Conservation (phyloP, 2,797 vertebrate genomes). For the Clarias platycephalus region DNA sequence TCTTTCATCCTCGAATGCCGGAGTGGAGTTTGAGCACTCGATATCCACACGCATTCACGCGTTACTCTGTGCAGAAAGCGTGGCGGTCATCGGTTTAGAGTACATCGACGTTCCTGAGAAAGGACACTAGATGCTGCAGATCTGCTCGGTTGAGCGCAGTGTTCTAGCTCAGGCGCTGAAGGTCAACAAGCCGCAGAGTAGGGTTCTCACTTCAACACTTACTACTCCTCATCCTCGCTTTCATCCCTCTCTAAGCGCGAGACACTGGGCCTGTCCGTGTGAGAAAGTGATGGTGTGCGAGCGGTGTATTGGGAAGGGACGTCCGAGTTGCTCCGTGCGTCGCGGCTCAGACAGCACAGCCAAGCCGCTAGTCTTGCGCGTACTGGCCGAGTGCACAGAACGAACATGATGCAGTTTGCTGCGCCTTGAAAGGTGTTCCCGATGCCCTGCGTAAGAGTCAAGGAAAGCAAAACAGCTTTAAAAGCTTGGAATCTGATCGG, state of each 20-base stretch:
- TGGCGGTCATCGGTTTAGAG: constrained; percentile 8
- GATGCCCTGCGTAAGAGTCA: constrained; percentile 72
- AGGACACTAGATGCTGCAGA: constrained; percentile 5
- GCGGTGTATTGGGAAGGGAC: constrained; percentile 32
- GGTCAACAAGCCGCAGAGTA: constrained; percentile 26
- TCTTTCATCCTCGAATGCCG: constrained; percentile 36
- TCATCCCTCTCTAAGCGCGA: constrained; percentile 51
- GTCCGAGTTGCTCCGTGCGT: background rate
- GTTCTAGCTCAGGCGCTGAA: constrained; percentile 23
- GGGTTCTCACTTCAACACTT: constrained; percentile 22
- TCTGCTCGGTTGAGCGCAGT: background rate
- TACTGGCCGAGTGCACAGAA: constrained; percentile 81
- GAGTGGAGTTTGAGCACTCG: constrained; percentile 10
- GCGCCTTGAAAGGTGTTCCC: constrained; percentile 96
- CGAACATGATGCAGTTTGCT: constrained; percentile 95
- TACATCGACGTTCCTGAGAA: background rate
- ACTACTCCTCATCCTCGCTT: constrained; percentile 53
- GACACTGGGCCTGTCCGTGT: constrained; percentile 42
- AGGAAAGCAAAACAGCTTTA: background rate
- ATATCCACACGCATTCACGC: background rate
- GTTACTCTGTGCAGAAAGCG: background rate
- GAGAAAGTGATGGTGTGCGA: constrained; percentile 25
- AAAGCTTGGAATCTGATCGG: background rate
- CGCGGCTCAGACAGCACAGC: constrained; percentile 70
- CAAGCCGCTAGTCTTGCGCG: constrained; percentile 73